These are phyloP conservation scores for Hipposideros armiger DNA, from an alignment of 2,113 vertebrate species.

Conservation along the genomic window DNA sequence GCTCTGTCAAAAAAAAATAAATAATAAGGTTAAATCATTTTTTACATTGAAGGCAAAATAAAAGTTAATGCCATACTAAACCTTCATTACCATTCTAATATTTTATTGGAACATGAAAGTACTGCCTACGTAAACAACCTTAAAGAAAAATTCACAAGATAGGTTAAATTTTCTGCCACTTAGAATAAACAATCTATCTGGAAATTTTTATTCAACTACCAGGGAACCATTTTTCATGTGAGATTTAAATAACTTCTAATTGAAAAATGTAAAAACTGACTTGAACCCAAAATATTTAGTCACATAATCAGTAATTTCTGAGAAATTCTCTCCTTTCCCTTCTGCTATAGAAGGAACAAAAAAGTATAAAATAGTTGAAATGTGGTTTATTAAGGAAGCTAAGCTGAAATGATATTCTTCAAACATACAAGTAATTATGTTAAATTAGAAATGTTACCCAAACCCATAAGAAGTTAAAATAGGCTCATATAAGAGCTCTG, in stretches of 20 bases:
- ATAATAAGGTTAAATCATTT: constrained; percentile 53
- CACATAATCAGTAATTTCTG: constrained; percentile 28
- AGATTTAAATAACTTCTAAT: constrained; percentile 13
- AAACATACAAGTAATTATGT: constrained; percentile 64
- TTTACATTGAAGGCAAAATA: constrained; percentile 55
- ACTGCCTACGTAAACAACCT: not conserved
- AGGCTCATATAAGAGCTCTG: not conserved
- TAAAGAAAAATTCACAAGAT: constrained; percentile 54
- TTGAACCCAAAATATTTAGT: constrained; percentile 52
- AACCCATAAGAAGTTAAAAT: not conserved
- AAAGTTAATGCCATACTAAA: constrained; percentile 44
- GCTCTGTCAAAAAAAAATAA: constrained; percentile 89
- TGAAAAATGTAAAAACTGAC: constrained; percentile 54
- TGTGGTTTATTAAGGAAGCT: constrained; percentile 40
- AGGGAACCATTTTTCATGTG: constrained; percentile 26
- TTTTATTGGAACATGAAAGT: constrained; percentile 17
- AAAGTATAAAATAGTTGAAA: constrained; percentile 41
- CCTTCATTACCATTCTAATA: constrained; percentile 12
- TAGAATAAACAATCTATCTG: constrained; percentile 30
- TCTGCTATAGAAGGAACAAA: not conserved
- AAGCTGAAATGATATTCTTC: constrained; percentile 52
- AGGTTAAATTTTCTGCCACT: constrained; percentile 46
- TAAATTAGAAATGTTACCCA: constrained; percentile 28
- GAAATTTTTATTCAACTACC: constrained; percentile 33
- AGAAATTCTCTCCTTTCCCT: constrained; percentile 31